phyloP scores from a whole-genome alignment of 2,113 vertebrate genomes.

The Centrocercus urophasianus region DNA sequence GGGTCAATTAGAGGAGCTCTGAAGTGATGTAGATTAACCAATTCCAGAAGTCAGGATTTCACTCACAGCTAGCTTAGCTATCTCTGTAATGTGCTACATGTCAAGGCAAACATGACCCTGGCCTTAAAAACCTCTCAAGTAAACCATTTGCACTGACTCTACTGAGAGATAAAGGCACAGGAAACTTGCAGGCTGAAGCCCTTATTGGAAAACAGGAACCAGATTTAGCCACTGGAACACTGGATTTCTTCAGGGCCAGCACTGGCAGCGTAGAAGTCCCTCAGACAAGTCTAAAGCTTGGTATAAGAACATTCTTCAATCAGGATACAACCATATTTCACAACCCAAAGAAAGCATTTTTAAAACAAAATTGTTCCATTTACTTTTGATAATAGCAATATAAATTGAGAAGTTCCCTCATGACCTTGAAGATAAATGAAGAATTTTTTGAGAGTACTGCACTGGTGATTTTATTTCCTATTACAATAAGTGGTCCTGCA shows the following conservation, averaged over 20 bases:
- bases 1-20: background rate
- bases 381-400: background rate
- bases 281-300: background rate
- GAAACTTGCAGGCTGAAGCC: background rate
- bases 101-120: background rate
- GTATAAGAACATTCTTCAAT: background rate
- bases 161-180: background rate
- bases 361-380: background rate
- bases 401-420: background rate
- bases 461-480: background rate
- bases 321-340: background rate
- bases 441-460: background rate
- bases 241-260: background rate
- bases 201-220: background rate
- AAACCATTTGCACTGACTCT: background rate
- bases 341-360: background rate
- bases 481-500: background rate
- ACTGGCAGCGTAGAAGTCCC: background rate
- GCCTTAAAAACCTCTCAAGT: background rate
- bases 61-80: background rate
- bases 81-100: background rate
- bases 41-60: background rate
- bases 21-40: background rate
- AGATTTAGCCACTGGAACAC: background rate
- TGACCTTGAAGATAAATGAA: background rate